Percentiles rank a stretch among this genome's conserved stretches.
Conservation (phyloP, 2,888 invertebrate genomes). For the Athripsodes cinereus region DNA sequence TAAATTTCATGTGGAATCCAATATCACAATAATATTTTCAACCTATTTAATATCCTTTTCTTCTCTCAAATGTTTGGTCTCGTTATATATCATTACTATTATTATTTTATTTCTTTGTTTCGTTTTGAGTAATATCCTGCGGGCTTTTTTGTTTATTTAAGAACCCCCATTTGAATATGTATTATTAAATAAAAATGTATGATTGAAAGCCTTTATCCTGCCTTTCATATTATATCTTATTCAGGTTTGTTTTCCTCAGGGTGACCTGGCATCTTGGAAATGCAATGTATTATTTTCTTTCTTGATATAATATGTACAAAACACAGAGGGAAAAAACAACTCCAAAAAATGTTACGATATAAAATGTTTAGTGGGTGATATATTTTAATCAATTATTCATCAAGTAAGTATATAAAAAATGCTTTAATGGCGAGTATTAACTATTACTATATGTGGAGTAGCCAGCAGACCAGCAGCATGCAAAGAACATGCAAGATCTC, state of each 20-base stretch:
- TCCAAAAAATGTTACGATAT: no score
- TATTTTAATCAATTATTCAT: no score
- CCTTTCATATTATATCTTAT: background rate
- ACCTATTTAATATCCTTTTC: background rate
- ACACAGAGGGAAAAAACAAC: no score
- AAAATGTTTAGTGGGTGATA: no score
- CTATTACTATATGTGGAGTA: no score
- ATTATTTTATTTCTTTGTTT: background rate
- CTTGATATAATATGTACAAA: no score
- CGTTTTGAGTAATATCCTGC: background rate
- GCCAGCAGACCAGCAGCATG: no score
- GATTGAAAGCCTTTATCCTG: background rate
- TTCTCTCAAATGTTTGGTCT: no score
- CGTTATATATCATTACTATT: no score
- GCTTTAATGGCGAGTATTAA: no score
- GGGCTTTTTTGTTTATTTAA: conserved; percentile 2
- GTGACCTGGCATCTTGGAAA: background rate
- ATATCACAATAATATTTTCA: background rate
- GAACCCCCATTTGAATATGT: background rate
- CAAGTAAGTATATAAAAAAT: no score
- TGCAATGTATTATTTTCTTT: background rate
- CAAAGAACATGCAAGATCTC: no score
- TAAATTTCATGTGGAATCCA: conserved; percentile 4
- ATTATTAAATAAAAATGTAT: conserved; percentile 2
- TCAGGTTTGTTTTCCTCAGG: background rate